phyloP scores from a whole-genome alignment of 2,888 invertebrate genomes.

The Ormyrus rosae region DNA sequence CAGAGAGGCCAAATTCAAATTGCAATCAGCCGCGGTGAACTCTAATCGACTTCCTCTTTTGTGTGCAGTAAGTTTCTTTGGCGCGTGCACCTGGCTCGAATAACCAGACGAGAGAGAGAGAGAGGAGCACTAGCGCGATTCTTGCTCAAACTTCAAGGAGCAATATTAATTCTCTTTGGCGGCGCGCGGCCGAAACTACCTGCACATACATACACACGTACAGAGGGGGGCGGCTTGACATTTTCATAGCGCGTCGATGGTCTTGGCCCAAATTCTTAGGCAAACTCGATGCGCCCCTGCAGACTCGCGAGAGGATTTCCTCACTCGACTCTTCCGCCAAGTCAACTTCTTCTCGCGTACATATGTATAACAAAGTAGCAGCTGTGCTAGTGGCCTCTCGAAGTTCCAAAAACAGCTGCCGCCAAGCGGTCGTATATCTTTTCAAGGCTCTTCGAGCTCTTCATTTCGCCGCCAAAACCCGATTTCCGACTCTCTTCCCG shows the following conservation, averaged over 20 bases:
- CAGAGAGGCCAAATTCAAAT: conserved; percentile 4
- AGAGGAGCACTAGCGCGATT: not conserved
- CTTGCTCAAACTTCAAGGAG: conserved; percentile 27
- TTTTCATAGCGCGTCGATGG: conserved; percentile 18
- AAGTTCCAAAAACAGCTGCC: conserved; percentile 10
- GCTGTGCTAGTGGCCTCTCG: no score
- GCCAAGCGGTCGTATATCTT: not conserved
- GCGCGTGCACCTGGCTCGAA: not conserved
- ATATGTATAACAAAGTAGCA: no score
- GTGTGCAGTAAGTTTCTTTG: not conserved
- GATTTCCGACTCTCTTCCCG: not conserved
- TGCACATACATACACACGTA: not conserved
- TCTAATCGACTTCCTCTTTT: conserved; percentile 21
- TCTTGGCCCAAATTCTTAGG: conserved; percentile 31
- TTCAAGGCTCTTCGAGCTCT: not conserved
- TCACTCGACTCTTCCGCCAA: not conserved
- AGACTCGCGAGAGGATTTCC: not conserved
- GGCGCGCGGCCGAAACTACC: no score
- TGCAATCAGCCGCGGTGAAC: conserved; percentile 21
- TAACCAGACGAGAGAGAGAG: not conserved
- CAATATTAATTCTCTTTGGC: conserved; percentile 46
- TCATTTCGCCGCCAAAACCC: conserved; percentile 3
- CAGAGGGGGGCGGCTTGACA: not conserved
- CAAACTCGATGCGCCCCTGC: conserved; percentile 5
- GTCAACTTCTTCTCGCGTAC: not conserved